Conservation (phyloP, 2,888 invertebrate genomes). For the Cistogaster globosa region DNA sequence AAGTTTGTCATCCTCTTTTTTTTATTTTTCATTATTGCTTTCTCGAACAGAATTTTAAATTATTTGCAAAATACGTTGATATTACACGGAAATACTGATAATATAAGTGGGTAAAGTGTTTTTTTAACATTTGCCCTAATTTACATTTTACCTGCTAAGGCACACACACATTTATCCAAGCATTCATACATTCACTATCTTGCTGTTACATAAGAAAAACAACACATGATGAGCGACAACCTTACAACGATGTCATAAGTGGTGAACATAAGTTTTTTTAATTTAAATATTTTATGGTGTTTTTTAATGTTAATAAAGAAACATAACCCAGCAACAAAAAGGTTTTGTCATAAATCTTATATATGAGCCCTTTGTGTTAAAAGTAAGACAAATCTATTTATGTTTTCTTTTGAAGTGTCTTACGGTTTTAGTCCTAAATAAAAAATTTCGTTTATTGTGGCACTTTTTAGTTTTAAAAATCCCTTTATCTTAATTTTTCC, state of each 20-base stretch:
- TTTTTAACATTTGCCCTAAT: conserved; percentile 3
- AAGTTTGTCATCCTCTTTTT: not conserved
- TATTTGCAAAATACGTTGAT: conserved; percentile 73
- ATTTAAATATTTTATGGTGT: conserved; percentile 79
- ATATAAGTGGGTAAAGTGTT: conserved; percentile 24
- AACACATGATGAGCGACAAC: conserved; percentile 34
- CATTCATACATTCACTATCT: conserved; percentile 10
- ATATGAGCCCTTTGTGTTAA: too few relatives aligned
- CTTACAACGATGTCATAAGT: conserved; percentile 73
- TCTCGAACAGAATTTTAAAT: conserved; percentile 56
- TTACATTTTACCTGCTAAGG: not conserved
- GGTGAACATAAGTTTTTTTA: conserved; percentile 80
- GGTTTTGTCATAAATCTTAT: not conserved
- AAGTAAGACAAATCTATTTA: too few relatives aligned
- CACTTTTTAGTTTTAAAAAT: too few relatives aligned
- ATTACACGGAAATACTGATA: conserved; percentile 74
- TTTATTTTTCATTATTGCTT: not conserved
- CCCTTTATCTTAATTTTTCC: too few relatives aligned
- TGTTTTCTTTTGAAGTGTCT: too few relatives aligned
- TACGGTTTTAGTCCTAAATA: too few relatives aligned
- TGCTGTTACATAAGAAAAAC: conserved; percentile 11
- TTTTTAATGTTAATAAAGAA: conserved; percentile 31
- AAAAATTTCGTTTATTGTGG: too few relatives aligned
- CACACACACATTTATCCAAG: not conserved
- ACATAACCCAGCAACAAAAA: conserved; percentile 21